A percentile compares a stretch with the other conserved stretches of the same genome.
Conservation (phyloP, 2,113 vertebrate genomes). For the Corythaeola cristata region DNA sequence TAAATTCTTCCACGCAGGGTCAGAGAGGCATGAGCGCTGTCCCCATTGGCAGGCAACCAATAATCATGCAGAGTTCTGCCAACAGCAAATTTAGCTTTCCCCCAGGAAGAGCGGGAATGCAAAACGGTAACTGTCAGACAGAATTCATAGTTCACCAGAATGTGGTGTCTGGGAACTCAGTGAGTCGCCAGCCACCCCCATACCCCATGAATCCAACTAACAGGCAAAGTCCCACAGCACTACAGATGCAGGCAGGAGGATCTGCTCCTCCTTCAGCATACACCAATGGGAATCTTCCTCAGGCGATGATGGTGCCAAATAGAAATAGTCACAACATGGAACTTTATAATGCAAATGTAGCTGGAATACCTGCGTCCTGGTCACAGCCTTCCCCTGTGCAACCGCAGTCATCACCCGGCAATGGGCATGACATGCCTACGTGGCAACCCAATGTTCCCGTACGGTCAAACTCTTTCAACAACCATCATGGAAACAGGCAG, state of each 20-base stretch:
- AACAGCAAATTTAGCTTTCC: constrained; percentile 89
- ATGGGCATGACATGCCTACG: constrained; percentile 83
- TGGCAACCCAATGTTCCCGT: constrained; percentile 88
- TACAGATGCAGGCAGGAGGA: constrained; percentile 85
- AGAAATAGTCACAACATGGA: constrained; percentile 95
- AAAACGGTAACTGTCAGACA: constrained; percentile 83
- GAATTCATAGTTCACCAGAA: constrained; percentile 87
- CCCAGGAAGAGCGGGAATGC: constrained; percentile 83
- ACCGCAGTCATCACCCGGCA: constrained; percentile 78
- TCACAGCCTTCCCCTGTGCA: constrained; percentile 80
- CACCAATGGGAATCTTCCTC: constrained; percentile 85
- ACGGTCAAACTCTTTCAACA: constrained; percentile 95
- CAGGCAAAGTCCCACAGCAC: constrained; percentile 88
- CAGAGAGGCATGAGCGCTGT: constrained; percentile 89
- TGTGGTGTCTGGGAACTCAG: constrained; percentile 73
- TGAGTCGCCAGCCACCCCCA: constrained; percentile 87
- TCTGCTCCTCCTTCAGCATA: constrained; percentile 84
- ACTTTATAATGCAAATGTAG: constrained; percentile 81
- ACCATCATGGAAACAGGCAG: constrained; percentile 78
- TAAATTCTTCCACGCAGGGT: constrained; percentile 77
- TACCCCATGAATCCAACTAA: constrained; percentile 86
- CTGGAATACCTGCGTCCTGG: constrained; percentile 84
- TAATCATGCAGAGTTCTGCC: constrained; percentile 92
- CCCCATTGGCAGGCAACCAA: constrained; percentile 90
- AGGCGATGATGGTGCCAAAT: constrained; percentile 86